These are phyloP conservation scores for Bergia sp. DNA, from an alignment of 92 coral and sea anemone species.

Conservation along the genomic window DNA sequence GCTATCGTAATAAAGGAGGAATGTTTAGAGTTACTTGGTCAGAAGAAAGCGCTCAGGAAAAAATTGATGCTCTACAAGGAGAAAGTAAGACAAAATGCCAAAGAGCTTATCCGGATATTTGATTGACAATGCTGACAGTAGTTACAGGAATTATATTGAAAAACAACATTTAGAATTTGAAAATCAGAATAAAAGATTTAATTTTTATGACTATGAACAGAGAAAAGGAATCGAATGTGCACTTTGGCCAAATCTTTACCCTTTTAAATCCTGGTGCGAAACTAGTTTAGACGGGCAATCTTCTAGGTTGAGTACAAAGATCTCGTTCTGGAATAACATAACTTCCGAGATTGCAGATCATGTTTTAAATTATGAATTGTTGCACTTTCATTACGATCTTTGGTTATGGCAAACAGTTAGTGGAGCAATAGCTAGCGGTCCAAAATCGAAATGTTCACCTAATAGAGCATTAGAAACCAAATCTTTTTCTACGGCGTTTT, in stretches of 20 bases:
- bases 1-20: constrained; percentile 28
- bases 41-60: neutral
- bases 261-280: constrained; percentile 29
- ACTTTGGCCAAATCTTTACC: constrained; percentile 33
- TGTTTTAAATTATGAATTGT: constrained; percentile 41
- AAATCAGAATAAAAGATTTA: constrained; percentile 2
- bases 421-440: constrained; percentile 56
- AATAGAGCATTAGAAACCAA: constrained; percentile 58
- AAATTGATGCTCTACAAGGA: neutral
- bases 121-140: neutral
- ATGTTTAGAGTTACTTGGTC: constrained; percentile 27
- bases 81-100: neutral
- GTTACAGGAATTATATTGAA: neutral
- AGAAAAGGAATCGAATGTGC: constrained; percentile 31
- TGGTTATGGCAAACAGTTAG: constrained; percentile 60
- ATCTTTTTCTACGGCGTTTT: constrained; percentile 56
- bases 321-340: neutral
- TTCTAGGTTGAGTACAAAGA: constrained; percentile 29
- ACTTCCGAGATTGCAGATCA: constrained; percentile 42
- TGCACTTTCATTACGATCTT: constrained; percentile 69
- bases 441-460: constrained; percentile 42
- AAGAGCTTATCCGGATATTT: constrained; percentile 10
- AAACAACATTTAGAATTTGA: neutral
- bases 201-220: constrained; percentile 17
- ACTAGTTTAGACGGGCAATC: neutral